These are phyloP conservation scores for Antheraea yamamai DNA, from an alignment of 2,888 invertebrate species.

Conservation along the genomic window DNA sequence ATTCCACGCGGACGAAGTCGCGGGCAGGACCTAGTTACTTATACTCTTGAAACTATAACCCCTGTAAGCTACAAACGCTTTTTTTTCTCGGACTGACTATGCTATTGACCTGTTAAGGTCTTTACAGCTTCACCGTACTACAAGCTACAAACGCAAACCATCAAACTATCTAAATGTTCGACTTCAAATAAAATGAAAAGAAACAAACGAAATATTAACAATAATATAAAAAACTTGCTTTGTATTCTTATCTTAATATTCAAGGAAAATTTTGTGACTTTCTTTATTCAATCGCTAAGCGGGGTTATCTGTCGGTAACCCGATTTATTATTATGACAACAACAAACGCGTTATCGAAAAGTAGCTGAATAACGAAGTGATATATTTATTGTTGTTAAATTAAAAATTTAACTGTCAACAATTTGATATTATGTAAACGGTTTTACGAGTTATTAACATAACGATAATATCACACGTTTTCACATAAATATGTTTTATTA, in stretches of 20 bases:
- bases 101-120: too few relatives aligned
- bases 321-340: slow-evolving; percentile 34
- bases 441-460: too few relatives aligned
- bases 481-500: too few relatives aligned
- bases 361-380: slow-evolving; percentile 9
- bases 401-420: slow-evolving; percentile 3
- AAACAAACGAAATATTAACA: background rate
- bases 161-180: background rate
- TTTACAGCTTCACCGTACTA: too few relatives aligned
- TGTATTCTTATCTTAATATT: background rate
- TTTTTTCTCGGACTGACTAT: too few relatives aligned
- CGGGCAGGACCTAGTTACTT: too few relatives aligned
- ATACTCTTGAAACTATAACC: too few relatives aligned
- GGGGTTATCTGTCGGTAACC: slow-evolving; percentile 50
- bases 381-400: background rate
- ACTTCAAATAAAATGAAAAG: background rate
- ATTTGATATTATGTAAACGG: too few relatives aligned
- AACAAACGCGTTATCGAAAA: slow-evolving; percentile 26
- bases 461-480: too few relatives aligned
- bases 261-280: slow-evolving; percentile 52
- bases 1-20: too few relatives aligned
- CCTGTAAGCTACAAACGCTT: too few relatives aligned
- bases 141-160: too few relatives aligned
- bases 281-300: slow-evolving; percentile 44
- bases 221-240: background rate